Percentiles rank a stretch among this genome's conserved stretches.
These are phyloP conservation scores for Mohoua ochrocephala DNA, from an alignment of 2,113 vertebrate genomes.

Conservation along the genomic window DNA sequence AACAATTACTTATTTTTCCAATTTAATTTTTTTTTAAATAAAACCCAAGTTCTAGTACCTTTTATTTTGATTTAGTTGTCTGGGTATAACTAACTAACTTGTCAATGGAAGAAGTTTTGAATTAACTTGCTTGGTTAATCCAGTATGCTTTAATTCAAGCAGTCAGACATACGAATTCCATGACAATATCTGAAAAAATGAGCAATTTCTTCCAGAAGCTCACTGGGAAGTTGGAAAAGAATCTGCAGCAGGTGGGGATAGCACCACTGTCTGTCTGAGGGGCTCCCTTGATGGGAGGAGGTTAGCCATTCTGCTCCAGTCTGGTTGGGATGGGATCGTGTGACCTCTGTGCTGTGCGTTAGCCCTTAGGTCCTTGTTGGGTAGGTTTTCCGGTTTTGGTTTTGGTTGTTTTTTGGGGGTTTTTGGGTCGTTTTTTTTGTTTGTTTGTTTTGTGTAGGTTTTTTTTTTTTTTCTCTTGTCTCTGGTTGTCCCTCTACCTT, in stretches of 20 bases:
- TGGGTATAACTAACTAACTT: background rate
- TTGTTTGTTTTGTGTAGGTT: background rate
- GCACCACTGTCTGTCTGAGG: background rate
- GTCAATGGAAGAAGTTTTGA: background rate
- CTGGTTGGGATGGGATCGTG: background rate
- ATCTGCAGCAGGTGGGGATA: background rate
- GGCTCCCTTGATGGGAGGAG: fast-evolving
- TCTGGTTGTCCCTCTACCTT: background rate
- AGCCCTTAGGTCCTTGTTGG: background rate
- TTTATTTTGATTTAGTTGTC: background rate
- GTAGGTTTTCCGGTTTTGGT: background rate
- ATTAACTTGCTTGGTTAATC: background rate
- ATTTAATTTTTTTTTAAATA: background rate
- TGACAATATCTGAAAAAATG: background rate
- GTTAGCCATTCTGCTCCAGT: background rate
- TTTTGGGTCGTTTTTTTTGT: too few relatives aligned
- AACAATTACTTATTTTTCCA: background rate
- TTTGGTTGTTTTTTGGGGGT: background rate
- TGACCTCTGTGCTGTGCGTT: fast-evolving
- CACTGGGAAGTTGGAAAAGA: background rate
- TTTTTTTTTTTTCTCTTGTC: background rate
- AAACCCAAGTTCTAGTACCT: background rate
- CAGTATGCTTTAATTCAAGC: background rate
- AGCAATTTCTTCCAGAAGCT: background rate
- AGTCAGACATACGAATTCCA: background rate